Base-by-base conservation (phyloP, 2,888 invertebrate genomes). In the Vannuccia rotundouncinata region DNA sequence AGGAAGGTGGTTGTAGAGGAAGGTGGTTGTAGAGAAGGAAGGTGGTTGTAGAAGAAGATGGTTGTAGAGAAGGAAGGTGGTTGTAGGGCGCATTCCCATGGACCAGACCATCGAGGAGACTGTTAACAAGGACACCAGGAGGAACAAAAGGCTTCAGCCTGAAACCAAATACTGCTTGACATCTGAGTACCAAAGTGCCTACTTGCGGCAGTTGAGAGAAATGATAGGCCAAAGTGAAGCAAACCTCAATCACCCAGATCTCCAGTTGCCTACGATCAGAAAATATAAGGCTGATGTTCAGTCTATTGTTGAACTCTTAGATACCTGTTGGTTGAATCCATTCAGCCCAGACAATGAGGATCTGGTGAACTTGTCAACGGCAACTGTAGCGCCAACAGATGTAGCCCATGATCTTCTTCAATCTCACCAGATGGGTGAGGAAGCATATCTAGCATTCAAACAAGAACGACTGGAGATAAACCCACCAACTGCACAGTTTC, bases 111-210 rank as follows among this genome's bases (percentile, higher is more conserved):
- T n/a, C n/a, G n/a, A n/a, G n/a, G n/a, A n/a, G n/a, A n/a, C n/a
- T n/a, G n/a, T n/a, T n/a, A n/a, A n/a, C n/a, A n/a, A n/a, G n/a
- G n/a, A n/a, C n/a, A n/a, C n/a, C n/a, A n/a, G n/a, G n/a, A n/a
- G n/a, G n/a, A n/a, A n/a, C n/a, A n/a, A n/a, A 85, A 88, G 0
- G 82, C 84, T n/a, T 80, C 82, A 25, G 81, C 76, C 5, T 29
- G 13, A 59, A 59, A 13, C n/a, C n/a, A n/a, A n/a, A n/a, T n/a
- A n/a, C n/a, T n/a, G n/a, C n/a, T n/a, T n/a, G n/a, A n/a, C n/a
- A 25, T 75, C 75, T 29, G 81, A 80, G 22, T 79, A 29, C 30
- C 45, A 29, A 25, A 78, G 81, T 27, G 66, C 77, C 74, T 78
- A 74, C 73, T 66, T 76, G 73, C 82, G 81, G 59, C 80, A 30